Conservation (phyloP, 2,113 vertebrate genomes). For the Galemys pyrenaicus region DNA sequence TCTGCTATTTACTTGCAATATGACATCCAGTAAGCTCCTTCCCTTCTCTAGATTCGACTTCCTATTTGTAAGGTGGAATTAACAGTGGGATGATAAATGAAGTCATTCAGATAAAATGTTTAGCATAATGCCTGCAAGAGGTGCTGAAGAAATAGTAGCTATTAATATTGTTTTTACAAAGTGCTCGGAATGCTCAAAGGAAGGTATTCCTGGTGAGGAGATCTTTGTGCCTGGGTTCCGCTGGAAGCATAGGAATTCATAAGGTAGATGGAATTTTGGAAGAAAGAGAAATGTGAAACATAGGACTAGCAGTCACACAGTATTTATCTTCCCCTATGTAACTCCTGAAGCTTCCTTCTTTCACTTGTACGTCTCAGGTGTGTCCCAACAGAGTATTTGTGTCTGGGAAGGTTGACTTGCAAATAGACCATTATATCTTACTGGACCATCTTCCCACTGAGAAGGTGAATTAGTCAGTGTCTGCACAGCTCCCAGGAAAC, state of each 20-base stretch:
- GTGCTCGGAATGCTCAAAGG: background rate
- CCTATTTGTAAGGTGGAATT: conserved; percentile 39
- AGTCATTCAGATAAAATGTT: background rate
- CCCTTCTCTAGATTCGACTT: background rate
- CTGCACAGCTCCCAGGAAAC: conserved; percentile 33
- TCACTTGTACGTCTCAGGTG: background rate
- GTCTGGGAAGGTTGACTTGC: conserved; percentile 60
- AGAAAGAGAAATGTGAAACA: background rate
- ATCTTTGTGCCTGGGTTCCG: background rate
- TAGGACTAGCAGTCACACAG: background rate
- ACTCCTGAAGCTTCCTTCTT: conserved; percentile 31
- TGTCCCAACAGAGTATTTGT: conserved; percentile 65
- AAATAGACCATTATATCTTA: conserved; percentile 74
- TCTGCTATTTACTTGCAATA: background rate
- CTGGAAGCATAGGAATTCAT: background rate
- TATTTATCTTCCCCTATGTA: background rate
- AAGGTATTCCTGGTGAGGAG: background rate
- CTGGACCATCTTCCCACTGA: conserved; percentile 74
- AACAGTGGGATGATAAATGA: background rate
- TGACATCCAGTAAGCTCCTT: background rate
- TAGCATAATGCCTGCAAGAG: background rate
- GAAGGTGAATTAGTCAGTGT: conserved; percentile 68
- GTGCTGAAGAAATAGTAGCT: background rate
- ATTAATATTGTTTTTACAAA: background rate
- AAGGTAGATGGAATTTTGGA: background rate